Evolutionary conservation across 2,797 vertebrate genomes (phyloP), one percentile per base, ranked within the genome.

Genomic region (Rhinatrema bivittatum): DNA sequence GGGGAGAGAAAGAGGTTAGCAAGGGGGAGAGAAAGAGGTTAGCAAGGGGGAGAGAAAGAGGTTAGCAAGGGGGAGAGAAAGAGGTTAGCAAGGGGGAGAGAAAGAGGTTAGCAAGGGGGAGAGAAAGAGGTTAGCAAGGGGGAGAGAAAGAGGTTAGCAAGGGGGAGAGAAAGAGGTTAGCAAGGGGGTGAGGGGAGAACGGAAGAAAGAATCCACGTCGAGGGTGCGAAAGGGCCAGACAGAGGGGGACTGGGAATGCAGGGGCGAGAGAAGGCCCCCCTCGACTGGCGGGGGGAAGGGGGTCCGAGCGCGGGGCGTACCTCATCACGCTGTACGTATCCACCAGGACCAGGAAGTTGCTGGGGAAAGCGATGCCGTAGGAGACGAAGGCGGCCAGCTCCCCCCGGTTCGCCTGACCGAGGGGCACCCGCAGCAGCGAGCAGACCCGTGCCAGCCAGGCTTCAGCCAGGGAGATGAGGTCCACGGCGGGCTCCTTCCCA

Each of bases 341-440:
- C 24, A 96, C 82, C 67, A 98, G 78, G 23, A 90, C 88, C 29
- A 96, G 87, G 79, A 98, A 97, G 72, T 89, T 80, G 5, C 32
- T 62, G 0, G 94, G 94, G 62, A 89, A 95, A 29, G 89, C 74
- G 23, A 89, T 36, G 25, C 91, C 93, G 0, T 92, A 97, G 39
- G 94, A 90, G 54, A 91, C 51, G 17, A 98, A 97, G 12, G 93
- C 91, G 0, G 90, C 89, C 55, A 92, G 49, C 55, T 98, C 94
- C 0, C 91, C 91, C 3, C 45, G 66, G 3, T 70, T 77, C 1
- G 81, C 67, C 19, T 76, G 76, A 25, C 54, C 50, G 0, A 41
- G 26, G 2, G 81, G 66, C 1, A 67, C 78, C 17, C 53, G 68
- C 36, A 94, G 70, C 4, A 84, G 49, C 34, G 69, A 56, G 7